Percentiles rank a stretch among this genome's conserved stretches.
These are phyloP conservation scores for Allenopithecus nigroviridis DNA, from an alignment of 2,797 vertebrate genomes.

Conservation along the genomic window DNA sequence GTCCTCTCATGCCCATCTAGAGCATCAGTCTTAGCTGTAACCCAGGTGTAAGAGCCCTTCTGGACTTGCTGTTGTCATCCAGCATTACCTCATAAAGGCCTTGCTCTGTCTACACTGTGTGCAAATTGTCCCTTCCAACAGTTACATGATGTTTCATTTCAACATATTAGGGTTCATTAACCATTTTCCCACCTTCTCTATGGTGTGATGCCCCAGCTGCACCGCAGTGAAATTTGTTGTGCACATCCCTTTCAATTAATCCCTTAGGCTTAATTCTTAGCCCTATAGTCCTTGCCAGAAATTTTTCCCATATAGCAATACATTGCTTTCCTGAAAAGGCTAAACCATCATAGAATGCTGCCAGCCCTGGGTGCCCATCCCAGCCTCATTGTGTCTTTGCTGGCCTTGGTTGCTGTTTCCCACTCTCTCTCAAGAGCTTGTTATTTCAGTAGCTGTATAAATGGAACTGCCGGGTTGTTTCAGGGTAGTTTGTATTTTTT, in stretches of 20 bases:
- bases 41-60: too few species aligned
- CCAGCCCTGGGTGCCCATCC: not conserved
- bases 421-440: not conserved
- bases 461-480: not conserved
- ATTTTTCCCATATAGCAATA: not conserved
- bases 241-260: not conserved
- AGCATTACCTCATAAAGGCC: not conserved
- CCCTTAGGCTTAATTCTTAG: not conserved
- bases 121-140: not conserved
- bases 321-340: not conserved
- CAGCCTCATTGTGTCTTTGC: not conserved
- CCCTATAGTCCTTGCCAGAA: not conserved
- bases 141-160: not conserved
- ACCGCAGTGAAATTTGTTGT: not conserved
- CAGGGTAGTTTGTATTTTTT: not conserved
- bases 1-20: not conserved
- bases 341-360: accelerated
- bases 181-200: not conserved
- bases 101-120: not conserved
- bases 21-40: not conserved
- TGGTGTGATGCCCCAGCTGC: not conserved
- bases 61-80: not conserved
- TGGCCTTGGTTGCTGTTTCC: not conserved
- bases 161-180: not conserved
- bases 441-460: not conserved